Percentiles rank a stretch among this genome's conserved stretches.
These are phyloP conservation scores for Dasypolia templi DNA, from an alignment of 2,888 invertebrate genomes.

Conservation along the genomic window DNA sequence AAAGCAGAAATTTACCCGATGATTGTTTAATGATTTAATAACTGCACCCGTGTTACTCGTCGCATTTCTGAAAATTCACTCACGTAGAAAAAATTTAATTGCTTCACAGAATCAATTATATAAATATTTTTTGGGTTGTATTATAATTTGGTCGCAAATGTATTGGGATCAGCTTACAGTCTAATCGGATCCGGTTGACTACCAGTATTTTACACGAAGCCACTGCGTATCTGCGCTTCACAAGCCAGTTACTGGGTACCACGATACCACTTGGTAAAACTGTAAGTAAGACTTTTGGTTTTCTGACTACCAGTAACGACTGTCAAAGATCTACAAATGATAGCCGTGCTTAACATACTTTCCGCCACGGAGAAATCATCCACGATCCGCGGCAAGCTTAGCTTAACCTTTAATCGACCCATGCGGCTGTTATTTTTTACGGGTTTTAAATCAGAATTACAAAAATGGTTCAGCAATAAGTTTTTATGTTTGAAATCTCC, in stretches of 20 bases:
- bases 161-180: background rate
- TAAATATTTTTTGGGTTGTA: slow-evolving; percentile 56
- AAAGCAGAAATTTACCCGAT: slow-evolving; percentile 72
- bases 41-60: slow-evolving; percentile 72
- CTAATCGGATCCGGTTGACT: background rate
- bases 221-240: background rate
- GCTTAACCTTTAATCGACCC: too few species aligned
- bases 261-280: background rate
- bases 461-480: slow-evolving; percentile 61
- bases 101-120: slow-evolving; percentile 60
- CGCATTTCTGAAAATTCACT: slow-evolving; percentile 48
- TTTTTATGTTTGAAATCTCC: slow-evolving; percentile 70
- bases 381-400: background rate
- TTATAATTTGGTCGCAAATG: slow-evolving; percentile 60
- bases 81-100: slow-evolving; percentile 52
- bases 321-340: background rate
- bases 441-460: slow-evolving; percentile 68
- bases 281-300: background rate
- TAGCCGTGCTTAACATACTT: background rate
- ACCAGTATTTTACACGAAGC: background rate
- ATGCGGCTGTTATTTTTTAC: too few species aligned
- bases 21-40: slow-evolving; percentile 78
- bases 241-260: background rate
- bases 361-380: background rate
- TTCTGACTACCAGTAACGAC: too few species aligned